Evolutionary conservation across 2,888 invertebrate species (phyloP).

Genomic region (Physocephala rufipes): DNA sequence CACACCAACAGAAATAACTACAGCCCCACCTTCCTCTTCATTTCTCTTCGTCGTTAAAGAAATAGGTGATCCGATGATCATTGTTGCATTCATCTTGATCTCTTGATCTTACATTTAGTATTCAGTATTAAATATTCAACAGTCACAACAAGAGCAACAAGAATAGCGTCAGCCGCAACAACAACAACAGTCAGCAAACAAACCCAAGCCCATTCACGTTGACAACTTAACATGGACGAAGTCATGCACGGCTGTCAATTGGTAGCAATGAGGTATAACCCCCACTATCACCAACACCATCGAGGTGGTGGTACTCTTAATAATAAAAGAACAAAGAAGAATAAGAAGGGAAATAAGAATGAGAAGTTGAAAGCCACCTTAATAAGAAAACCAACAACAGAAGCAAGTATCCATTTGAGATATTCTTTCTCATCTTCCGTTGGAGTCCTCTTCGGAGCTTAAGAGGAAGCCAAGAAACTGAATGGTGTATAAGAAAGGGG

Average conservation of each 20-base stretch:
- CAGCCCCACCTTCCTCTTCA: background rate
- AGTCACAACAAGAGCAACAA: no score
- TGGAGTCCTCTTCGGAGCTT: background rate
- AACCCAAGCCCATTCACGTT: conserved; percentile 32
- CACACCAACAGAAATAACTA: background rate
- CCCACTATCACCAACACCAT: background rate
- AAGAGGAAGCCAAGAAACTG: no score
- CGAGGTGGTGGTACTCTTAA: background rate
- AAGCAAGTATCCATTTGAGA: conserved; percentile 11
- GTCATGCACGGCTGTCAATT: conserved; percentile 9
- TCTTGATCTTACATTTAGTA: conserved; percentile 11
- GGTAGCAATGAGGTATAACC: background rate
- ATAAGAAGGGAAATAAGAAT: background rate
- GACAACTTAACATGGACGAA: conserved; percentile 31
- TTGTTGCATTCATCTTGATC: conserved; percentile 25
- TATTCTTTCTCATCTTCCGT: conserved; percentile 21
- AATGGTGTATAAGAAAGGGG: no score
- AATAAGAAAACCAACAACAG: conserved; percentile 16
- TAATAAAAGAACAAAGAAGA: conserved; percentile 4
- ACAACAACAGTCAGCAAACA: conserved; percentile 1
- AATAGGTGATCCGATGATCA: background rate
- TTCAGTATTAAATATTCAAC: background rate
- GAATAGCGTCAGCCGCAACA: no score
- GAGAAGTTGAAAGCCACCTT: no score
- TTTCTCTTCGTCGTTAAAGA: background rate